These are phyloP conservation scores for Steatocranus sp. DNA, from an alignment of 2,797 vertebrate species.

Conservation along the genomic window DNA sequence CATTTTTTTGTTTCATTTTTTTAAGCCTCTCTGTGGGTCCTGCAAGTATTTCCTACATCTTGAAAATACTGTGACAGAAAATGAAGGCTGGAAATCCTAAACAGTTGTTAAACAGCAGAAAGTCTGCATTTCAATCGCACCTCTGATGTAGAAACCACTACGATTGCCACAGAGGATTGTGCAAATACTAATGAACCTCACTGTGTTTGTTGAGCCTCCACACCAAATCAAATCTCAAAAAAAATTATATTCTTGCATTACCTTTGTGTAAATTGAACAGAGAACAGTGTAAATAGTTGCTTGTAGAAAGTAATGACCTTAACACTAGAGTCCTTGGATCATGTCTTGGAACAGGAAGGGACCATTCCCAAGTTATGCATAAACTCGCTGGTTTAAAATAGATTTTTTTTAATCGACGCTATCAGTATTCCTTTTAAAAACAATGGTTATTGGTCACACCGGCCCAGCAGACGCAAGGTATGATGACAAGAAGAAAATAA, in stretches of 20 bases:
- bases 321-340: neutral
- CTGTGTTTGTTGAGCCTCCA: neutral
- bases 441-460: fast-evolving
- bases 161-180: fast-evolving
- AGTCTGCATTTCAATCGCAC: neutral
- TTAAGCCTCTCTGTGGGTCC: neutral
- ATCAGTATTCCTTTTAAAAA: neutral
- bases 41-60: neutral
- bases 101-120: fast-evolving
- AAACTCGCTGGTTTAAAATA: neutral
- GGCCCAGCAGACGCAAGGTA: fast-evolving
- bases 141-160: neutral
- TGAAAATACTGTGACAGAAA: neutral
- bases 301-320: neutral
- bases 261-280: neutral
- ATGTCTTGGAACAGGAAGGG: neutral
- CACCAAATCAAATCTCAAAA: neutral
- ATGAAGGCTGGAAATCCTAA: neutral
- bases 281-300: neutral
- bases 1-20: neutral
- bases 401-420: fast-evolving
- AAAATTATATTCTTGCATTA: neutral
- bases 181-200: neutral
- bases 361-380: fast-evolving
- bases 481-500: neutral